Conservation (phyloP, 2,888 invertebrate species). For the Leucoptera coffeella region DNA sequence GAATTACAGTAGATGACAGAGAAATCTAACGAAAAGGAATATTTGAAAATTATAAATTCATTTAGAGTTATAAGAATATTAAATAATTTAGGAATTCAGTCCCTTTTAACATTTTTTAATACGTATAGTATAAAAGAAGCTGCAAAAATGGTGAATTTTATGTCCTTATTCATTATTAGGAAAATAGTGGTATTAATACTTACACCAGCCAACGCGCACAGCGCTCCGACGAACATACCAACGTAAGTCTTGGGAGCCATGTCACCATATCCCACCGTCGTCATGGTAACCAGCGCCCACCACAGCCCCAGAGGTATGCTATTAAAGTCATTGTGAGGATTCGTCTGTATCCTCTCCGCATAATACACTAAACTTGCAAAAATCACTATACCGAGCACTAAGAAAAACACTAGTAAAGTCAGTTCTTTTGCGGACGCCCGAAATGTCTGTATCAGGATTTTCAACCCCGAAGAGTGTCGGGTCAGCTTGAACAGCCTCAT, state of each 20-base stretch:
- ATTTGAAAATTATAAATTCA: too few species aligned
- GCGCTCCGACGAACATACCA: slow-evolving; percentile 97
- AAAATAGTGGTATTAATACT: too few species aligned
- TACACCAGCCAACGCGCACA: slow-evolving; percentile 97
- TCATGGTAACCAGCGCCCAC: slow-evolving; percentile 99
- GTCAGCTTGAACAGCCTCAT: slow-evolving; percentile 97
- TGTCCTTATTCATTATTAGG: too few species aligned
- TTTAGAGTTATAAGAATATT: too few species aligned
- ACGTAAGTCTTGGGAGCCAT: slow-evolving; percentile 98
- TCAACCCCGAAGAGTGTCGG: slow-evolving; percentile 93
- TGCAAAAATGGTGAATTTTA: too few species aligned
- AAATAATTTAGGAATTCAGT: too few species aligned
- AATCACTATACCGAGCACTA: slow-evolving; percentile 95
- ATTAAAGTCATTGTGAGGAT: slow-evolving; percentile 95
- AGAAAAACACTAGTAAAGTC: slow-evolving; percentile 93
- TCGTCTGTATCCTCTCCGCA: slow-evolving; percentile 92
- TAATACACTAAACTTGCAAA: slow-evolving; percentile 98
- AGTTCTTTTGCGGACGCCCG: slow-evolving; percentile 96
- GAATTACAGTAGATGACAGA: too few species aligned
- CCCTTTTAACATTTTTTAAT: too few species aligned
- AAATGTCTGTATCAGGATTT: slow-evolving; percentile 97
- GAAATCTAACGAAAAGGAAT: too few species aligned
- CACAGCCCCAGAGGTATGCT: slow-evolving; percentile 96
- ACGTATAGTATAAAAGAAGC: too few species aligned
- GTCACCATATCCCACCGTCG: slow-evolving; percentile 96